Evolutionary conservation across 1,140 invertebrate genomes (phyloP), one percentile per base, ranked within the genome.

Genomic region (Latrodectus geometricus): DNA sequence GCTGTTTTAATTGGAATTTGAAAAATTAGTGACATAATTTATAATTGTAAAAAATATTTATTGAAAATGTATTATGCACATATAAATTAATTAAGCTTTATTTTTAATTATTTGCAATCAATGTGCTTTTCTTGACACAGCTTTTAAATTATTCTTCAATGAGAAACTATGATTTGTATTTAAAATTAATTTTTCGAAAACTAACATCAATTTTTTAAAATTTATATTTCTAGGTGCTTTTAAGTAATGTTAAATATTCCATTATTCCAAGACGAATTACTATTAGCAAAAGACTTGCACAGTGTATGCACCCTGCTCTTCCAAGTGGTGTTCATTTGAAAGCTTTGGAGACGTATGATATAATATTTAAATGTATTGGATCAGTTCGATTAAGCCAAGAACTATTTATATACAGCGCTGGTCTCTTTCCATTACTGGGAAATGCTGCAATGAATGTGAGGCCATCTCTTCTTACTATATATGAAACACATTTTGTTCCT

Each of bases 251-350:
- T 88, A 97, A 97, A 91, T 97, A 95, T 91, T 94, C 94, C 85
- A 94, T 97, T n/a, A 97, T 98, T 89, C 97, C 97, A 52, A 93
- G 96, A 88, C 92, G 96, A 88, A 95, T 98, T 85, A 96, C 96
- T 89, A 96, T 99, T 89, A 96, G 96, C 66, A 98, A 98, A 93
- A 93, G 97, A 88, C 92, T 98, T 85, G 96, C 97, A 77, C 97
- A 98, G 93, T 99, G 97, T 91, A 95, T 99, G 93, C 97, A 99
- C 93, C 97, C 97, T 70, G 95, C 95, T 54, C 92, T 99, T 82
- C 97, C 97, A 66, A 92, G 95, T 87, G 97, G 96, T 83, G 97
- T 98, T 35, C 97, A 99, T 92, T 91, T 98, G 50, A 98, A 98
- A 92, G 96, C 97, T 35, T 91, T 98, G 56, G 97, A 98, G 92